Evolutionary conservation across 2,797 vertebrate species (phyloP), one percentile per base, ranked within the genome.

Genomic region (Poecile montanus): DNA sequence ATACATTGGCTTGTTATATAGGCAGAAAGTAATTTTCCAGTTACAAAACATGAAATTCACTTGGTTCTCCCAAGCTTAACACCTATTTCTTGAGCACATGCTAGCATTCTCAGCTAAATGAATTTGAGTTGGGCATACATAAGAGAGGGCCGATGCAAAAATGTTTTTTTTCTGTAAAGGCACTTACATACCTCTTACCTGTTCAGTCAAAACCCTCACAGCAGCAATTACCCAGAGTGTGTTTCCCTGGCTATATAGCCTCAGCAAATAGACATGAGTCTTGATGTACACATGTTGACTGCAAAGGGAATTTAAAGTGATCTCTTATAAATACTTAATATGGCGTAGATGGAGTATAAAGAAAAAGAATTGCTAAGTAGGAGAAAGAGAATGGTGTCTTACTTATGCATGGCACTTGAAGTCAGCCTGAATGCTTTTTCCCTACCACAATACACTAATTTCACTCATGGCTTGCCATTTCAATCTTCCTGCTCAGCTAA

Each of bases 311-410:
- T 94, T 93, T 88, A 58, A 95, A 94, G 60, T 17, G 34, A 82
- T 93, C 63, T 61, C 63, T 75, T 79, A 81, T 74, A 94, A 96
- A 91, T 79, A 91, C 73, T 86, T 94, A 87, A 91, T 71, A 87
- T 13, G 40, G 38, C 0, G 0, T 93, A 94, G 93, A 94, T 73
- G 56, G 45, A 88, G 34, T 84, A 90, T 81, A 86, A 90, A 91
- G 79, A 48, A 76, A 90, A 79, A 67, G 48, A 90, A 74, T 44
- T 84, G 63, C 44, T 76, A 78, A 86, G 32, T 67, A 91, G 71
- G 50, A 90, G 50, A 60, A 36, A 54, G 18, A 76, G 85, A 88
- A 95, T 36, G 7, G 72, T 91, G 32, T 78, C 62, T 92, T 79
- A 67, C 57, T 79, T 94, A 66, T 26, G 62, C 70, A 53, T 5